Percentiles rank a stretch among this genome's conserved stretches.
Evolutionary conservation across 2,113 vertebrate species (phyloP).

Genomic region (Dipodomys spectabilis): DNA sequence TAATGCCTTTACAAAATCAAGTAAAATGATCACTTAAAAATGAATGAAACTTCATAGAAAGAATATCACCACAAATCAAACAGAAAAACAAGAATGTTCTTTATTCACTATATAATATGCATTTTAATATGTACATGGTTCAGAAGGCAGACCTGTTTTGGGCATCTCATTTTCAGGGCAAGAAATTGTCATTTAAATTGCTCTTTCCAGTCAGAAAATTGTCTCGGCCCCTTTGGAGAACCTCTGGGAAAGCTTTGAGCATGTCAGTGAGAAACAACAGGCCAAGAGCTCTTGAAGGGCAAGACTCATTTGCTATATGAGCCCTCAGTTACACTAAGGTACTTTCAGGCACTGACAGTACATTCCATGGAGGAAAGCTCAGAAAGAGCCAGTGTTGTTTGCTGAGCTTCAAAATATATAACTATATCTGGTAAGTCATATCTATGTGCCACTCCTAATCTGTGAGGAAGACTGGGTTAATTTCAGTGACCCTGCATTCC

Average conservation of each 20-base stretch:
- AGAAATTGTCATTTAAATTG: conserved; percentile 34
- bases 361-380: background rate
- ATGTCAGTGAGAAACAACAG: background rate
- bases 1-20: background rate
- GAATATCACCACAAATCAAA: conserved; percentile 35
- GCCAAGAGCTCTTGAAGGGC: background rate
- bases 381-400: background rate
- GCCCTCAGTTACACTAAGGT: background rate
- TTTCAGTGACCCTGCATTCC: background rate
- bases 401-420: background rate
- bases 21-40: conserved; percentile 48
- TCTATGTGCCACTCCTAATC: background rate
- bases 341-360: background rate
- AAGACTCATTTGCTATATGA: background rate
- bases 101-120: background rate
- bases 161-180: background rate
- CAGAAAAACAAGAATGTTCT: background rate
- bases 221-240: background rate
- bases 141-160: conserved; percentile 28
- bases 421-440: background rate
- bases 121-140: background rate
- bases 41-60: conserved; percentile 15
- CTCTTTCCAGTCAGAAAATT: background rate
- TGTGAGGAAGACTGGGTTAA: background rate
- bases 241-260: background rate